Conservation (phyloP, 2,888 invertebrate genomes). For the Amphipyra berbera region DNA sequence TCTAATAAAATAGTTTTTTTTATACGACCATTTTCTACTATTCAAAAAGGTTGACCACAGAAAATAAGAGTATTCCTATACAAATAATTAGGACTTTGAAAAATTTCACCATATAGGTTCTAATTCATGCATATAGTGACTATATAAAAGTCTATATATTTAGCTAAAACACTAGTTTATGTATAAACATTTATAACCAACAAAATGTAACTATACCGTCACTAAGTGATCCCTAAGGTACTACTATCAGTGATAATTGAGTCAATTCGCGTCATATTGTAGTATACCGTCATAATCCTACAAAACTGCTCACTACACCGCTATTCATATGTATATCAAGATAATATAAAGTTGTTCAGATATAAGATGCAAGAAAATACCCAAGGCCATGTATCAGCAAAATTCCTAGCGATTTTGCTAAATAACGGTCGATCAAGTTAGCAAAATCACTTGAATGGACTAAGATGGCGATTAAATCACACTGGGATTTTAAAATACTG, state of each 20-base stretch:
- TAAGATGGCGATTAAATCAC: too few relatives aligned
- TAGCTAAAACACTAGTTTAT: slow-evolving; percentile 62
- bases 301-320: too few relatives aligned
- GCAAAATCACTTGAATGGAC: too few relatives aligned
- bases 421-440: too few relatives aligned
- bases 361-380: too few relatives aligned
- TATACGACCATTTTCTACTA: slow-evolving; percentile 10
- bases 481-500: too few relatives aligned
- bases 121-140: slow-evolving; percentile 63
- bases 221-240: slow-evolving; percentile 70
- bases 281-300: background rate
- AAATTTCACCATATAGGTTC: slow-evolving; percentile 43
- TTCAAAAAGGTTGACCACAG: slow-evolving; percentile 21
- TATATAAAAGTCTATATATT: slow-evolving; percentile 68
- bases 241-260: slow-evolving; percentile 51
- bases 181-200: slow-evolving; percentile 71
- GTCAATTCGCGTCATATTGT: slow-evolving; percentile 30
- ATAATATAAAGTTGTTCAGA: too few relatives aligned
- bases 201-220: slow-evolving; percentile 60
- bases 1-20: slow-evolving; percentile 4
- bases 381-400: too few relatives aligned
- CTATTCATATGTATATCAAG: too few relatives aligned
- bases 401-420: too few relatives aligned
- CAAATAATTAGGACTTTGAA: slow-evolving; percentile 37
- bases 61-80: slow-evolving; percentile 24